A percentile compares a stretch with the other conserved stretches of the same genome.
These are phyloP conservation scores for Pseudomugil gertrudae DNA, from an alignment of 2,797 vertebrate genomes.

Conservation along the genomic window DNA sequence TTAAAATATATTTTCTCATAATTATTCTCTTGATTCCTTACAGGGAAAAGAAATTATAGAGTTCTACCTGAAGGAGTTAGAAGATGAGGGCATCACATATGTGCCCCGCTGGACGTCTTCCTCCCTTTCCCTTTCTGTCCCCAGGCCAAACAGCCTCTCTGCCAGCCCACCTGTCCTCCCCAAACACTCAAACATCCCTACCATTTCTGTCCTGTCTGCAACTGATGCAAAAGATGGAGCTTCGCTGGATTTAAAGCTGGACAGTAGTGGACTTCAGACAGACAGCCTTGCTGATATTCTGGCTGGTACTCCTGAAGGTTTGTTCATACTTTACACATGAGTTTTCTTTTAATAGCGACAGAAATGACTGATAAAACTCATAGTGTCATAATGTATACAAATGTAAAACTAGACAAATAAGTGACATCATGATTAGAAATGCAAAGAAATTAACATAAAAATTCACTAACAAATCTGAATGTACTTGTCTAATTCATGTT, in stretches of 20 bases:
- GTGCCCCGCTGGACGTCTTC: slow-evolving; percentile 89
- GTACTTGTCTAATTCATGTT: too few species aligned
- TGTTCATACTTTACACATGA: slow-evolving; percentile 19
- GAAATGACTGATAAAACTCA: too few species aligned
- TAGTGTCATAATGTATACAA: too few species aligned
- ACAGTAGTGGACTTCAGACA: slow-evolving; percentile 70
- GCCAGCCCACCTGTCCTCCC: slow-evolving; percentile 44
- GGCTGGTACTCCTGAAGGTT: slow-evolving; percentile 90
- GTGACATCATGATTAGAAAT: too few species aligned
- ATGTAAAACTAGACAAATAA: too few species aligned
- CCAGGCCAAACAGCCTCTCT: slow-evolving; percentile 52
- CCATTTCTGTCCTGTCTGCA: slow-evolving; percentile 48
- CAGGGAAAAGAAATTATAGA: slow-evolving; percentile 99
- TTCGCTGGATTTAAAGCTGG: slow-evolving; percentile 79
- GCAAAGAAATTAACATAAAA: too few species aligned
- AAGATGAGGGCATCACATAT: slow-evolving; percentile 89
- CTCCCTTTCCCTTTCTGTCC: slow-evolving; percentile 28
- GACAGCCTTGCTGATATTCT: slow-evolving; percentile 79
- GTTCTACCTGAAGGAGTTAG: slow-evolving; percentile 92
- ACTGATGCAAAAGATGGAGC: slow-evolving; percentile 51
- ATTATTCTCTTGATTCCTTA: neutral
- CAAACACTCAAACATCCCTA: slow-evolving; percentile 49
- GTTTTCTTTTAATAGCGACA: neutral
- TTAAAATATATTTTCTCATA: neutral
- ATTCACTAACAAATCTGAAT: too few species aligned